These are phyloP conservation scores for Philhelius pedissequus DNA, from an alignment of 2,888 invertebrate genomes.

Conservation along the genomic window DNA sequence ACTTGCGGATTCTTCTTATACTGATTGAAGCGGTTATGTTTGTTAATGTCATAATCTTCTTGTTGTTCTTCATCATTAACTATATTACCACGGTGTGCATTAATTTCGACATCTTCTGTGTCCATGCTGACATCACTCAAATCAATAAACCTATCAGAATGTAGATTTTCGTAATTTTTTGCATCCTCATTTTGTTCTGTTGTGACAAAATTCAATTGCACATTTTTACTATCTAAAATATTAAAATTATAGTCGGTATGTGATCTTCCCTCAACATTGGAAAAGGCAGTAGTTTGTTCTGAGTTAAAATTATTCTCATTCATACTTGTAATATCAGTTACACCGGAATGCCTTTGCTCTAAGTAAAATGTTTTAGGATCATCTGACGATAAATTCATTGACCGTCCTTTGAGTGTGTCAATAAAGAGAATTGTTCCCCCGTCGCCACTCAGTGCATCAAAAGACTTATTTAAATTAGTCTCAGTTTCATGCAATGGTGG, in stretches of 20 bases:
- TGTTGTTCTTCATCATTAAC: slow-evolving; percentile 12
- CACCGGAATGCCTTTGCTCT: background rate
- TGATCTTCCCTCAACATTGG: slow-evolving; percentile 74
- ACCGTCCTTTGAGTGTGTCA: slow-evolving; percentile 43
- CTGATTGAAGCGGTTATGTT: slow-evolving; percentile 1
- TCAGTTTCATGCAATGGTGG: background rate
- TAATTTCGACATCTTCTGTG: slow-evolving; percentile 80
- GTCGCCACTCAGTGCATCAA: background rate
- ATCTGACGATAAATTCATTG: slow-evolving; percentile 45
- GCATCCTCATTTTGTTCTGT: slow-evolving; percentile 67
- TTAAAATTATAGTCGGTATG: slow-evolving; percentile 68
- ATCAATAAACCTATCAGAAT: slow-evolving; percentile 78
- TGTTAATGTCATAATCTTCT: slow-evolving; percentile 24
- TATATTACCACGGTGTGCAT: slow-evolving; percentile 68
- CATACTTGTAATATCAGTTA: slow-evolving; percentile 68
- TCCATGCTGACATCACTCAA: slow-evolving; percentile 90
- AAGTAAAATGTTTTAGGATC: background rate
- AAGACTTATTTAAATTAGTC: background rate
- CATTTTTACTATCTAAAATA: slow-evolving; percentile 68
- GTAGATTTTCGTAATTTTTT: slow-evolving; percentile 68
- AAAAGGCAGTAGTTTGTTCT: slow-evolving; percentile 15
- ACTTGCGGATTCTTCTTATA: background rate
- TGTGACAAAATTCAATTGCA: slow-evolving; percentile 71
- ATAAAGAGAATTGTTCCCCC: background rate
- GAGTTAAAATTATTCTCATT: background rate